A percentile compares a stretch with the other conserved stretches of the same genome.
phyloP scores from a whole-genome alignment of 2,888 invertebrate species.

The Cephus sareptanus region DNA sequence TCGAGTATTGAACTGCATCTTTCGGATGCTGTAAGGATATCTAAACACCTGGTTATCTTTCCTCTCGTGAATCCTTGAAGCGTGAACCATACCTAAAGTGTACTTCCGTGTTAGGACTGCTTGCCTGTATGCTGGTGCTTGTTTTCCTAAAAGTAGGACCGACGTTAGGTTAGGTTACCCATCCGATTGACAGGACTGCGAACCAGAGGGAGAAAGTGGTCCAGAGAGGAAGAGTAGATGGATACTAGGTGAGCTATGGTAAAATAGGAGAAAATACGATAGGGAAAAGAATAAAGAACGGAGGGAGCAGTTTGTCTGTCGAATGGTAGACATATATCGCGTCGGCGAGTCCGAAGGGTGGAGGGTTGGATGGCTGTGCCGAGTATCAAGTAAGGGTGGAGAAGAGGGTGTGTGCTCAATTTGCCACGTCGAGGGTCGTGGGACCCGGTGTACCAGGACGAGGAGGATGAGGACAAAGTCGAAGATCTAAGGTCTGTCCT shows the following conservation, averaged over 20 bases:
- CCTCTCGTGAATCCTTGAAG: background rate
- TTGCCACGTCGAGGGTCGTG: slow-evolving; percentile 61
- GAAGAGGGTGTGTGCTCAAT: slow-evolving; percentile 61
- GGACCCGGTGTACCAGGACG: slow-evolving; percentile 46
- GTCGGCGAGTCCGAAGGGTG: background rate
- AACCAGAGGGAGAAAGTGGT: background rate
- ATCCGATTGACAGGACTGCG: background rate
- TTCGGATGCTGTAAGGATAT: background rate
- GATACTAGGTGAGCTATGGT: background rate
- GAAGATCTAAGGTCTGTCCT: slow-evolving; percentile 62
- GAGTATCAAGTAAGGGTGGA: slow-evolving; percentile 15
- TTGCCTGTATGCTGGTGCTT: background rate
- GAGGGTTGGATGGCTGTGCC: background rate
- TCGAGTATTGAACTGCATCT: background rate
- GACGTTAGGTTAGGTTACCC: background rate
- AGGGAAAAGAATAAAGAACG: slow-evolving; percentile 9
- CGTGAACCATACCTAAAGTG: background rate
- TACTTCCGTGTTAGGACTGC: background rate
- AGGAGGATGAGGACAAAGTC: slow-evolving; percentile 38
- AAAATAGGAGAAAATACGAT: background rate
- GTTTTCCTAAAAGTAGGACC: background rate
- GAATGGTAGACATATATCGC: slow-evolving; percentile 59
- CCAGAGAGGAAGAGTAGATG: slow-evolving; percentile 1
- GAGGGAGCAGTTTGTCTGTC: slow-evolving; percentile 52
- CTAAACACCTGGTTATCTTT: background rate